Evolutionary conservation across 2,888 invertebrate species (phyloP).

Genomic region (Caenorhabditis japonica): DNA sequence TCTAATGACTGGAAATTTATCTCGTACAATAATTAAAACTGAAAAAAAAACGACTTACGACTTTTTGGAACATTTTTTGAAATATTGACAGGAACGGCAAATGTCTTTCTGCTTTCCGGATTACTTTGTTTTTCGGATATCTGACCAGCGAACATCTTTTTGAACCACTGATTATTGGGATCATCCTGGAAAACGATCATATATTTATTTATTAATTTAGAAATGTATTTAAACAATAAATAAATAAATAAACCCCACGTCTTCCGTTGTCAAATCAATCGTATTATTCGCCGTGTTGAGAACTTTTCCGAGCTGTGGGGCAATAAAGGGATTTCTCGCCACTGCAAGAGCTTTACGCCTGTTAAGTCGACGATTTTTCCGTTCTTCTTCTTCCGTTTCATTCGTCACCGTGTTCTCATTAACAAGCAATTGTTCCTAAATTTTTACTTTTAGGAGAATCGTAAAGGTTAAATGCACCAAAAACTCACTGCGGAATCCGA

Average conservation of each 20-base stretch:
- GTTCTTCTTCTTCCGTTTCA: constrained; percentile 20
- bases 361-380: constrained; percentile 20
- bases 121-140: no score
- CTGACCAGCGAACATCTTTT: no score
- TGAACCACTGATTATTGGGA: constrained; percentile 46
- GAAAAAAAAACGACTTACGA: constrained; percentile 31
- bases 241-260: constrained; percentile 9
- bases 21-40: background rate
- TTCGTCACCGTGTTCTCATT: constrained; percentile 14
- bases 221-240: background rate
- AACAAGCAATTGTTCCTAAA: constrained; percentile 22
- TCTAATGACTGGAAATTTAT: constrained; percentile 13
- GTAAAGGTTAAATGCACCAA: background rate
- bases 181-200: constrained; percentile 28
- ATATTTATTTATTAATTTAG: background rate
- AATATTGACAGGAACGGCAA: constrained; percentile 22
- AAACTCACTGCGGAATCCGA: constrained; percentile 31
- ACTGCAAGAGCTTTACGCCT: constrained; percentile 32
- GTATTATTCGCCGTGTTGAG: constrained; percentile 23
- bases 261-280: constrained; percentile 48
- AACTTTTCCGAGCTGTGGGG: constrained; percentile 16
- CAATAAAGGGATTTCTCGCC: constrained; percentile 7
- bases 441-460: background rate
- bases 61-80: constrained; percentile 39
- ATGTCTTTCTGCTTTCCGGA: no score